A percentile compares a stretch with the other conserved stretches of the same genome.
phyloP scores from a whole-genome alignment of 2,888 invertebrate genomes.

The Noctua janthina region DNA sequence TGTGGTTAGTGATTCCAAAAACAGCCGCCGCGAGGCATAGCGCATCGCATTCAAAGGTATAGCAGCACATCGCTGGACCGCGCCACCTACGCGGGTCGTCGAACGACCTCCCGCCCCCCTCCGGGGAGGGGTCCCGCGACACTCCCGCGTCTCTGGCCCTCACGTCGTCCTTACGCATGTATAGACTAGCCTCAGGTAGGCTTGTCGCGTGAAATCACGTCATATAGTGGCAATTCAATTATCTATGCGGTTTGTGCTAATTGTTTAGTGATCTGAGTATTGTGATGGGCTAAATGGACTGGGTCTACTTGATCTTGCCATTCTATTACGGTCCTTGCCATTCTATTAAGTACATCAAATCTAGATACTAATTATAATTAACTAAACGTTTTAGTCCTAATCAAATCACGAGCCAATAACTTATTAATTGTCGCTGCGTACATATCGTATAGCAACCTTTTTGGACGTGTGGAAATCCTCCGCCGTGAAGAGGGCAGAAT shows the following conservation, averaged over 20 bases:
- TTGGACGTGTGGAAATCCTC: not conserved
- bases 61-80: constrained; percentile 28
- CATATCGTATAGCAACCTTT: not conserved
- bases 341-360: not conserved
- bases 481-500: too few species aligned
- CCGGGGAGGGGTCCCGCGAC: constrained; percentile 11
- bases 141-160: constrained; percentile 18
- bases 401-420: not conserved
- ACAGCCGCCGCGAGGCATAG: constrained; percentile 23
- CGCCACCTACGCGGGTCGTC: constrained; percentile 68
- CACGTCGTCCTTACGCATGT: constrained; percentile 30
- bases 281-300: not conserved
- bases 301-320: too few species aligned
- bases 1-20: constrained; percentile 34
- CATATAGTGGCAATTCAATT: not conserved
- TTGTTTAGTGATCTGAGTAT: not conserved
- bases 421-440: not conserved
- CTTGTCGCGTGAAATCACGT: constrained; percentile 18
- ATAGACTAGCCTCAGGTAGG: constrained; percentile 29
- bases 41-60: constrained; percentile 32
- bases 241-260: not conserved
- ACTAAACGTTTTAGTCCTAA: not conserved
- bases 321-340: too few species aligned
- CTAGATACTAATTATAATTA: not conserved
- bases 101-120: constrained; percentile 69